Conservation (phyloP, 2,888 invertebrate genomes). For the Catocala nupta region DNA sequence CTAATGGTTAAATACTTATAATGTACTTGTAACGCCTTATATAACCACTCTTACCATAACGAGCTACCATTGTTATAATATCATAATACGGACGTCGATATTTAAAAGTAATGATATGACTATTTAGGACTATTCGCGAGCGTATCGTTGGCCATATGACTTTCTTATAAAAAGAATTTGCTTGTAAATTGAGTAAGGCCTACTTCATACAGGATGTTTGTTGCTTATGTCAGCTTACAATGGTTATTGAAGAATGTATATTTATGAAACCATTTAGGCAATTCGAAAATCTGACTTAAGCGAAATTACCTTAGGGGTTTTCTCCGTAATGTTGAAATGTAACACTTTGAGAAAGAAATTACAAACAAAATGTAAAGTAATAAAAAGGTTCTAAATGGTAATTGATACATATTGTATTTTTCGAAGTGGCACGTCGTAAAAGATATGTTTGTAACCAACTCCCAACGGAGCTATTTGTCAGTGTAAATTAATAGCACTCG, state of each 20-base stretch:
- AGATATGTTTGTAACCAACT: slow-evolving; percentile 15
- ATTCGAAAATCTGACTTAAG: neutral
- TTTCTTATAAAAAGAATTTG: slow-evolving; percentile 29
- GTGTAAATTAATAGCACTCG: slow-evolving; percentile 35
- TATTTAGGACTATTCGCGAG: slow-evolving; percentile 19
- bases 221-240: slow-evolving; percentile 10
- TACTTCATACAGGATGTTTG: slow-evolving; percentile 9
- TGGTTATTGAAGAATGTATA: neutral
- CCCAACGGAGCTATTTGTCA: slow-evolving; percentile 30
- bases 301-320: slow-evolving; percentile 6
- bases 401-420: slow-evolving; percentile 30
- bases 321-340: slow-evolving; percentile 4
- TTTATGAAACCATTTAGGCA: slow-evolving; percentile 10
- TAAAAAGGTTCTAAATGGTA: slow-evolving; percentile 18
- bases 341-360: neutral
- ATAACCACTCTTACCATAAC: slow-evolving; percentile 37
- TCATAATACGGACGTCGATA: slow-evolving; percentile 26
- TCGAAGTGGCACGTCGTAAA: slow-evolving; percentile 17
- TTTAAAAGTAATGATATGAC: slow-evolving; percentile 23
- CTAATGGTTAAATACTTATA: slow-evolving; percentile 50
- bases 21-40: slow-evolving; percentile 37
- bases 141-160: slow-evolving; percentile 20
- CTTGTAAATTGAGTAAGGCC: slow-evolving; percentile 24
- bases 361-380: slow-evolving; percentile 14
- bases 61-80: slow-evolving; percentile 16